Evolutionary conservation across 1,140 invertebrate genomes (phyloP).

Genomic region (Drosophila oshimai): DNA sequence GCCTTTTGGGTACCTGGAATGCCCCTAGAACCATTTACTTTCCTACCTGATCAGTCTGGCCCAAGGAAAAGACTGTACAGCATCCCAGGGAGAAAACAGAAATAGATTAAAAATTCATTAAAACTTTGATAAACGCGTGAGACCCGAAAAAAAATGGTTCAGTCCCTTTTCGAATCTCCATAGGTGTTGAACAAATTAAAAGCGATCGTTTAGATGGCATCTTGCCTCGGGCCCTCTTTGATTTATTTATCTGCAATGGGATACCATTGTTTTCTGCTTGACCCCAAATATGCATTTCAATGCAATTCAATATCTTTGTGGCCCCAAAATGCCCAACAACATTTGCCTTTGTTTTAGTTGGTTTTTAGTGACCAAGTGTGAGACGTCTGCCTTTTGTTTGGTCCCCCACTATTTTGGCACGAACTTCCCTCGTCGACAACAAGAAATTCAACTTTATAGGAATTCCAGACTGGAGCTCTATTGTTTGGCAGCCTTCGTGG

Average conservation of each 20-base stretch:
- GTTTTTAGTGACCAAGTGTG: conserved; percentile 6
- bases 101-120: conserved; percentile 79
- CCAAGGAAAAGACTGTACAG: conserved; percentile 45
- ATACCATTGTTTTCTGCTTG: background rate
- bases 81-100: conserved; percentile 8
- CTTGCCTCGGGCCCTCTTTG: conserved; percentile 2
- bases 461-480: conserved; percentile 56
- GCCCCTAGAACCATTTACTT: conserved; percentile 15
- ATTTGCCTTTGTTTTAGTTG: conserved; percentile 53
- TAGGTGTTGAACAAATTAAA: conserved; percentile 71
- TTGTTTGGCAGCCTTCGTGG: conserved; percentile 53
- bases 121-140: conserved; percentile 65
- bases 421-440: conserved; percentile 24
- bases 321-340: conserved; percentile 28
- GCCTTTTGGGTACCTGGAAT: conserved; percentile 31
- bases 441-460: conserved; percentile 58
- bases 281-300: conserved; percentile 1
- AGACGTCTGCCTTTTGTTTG: conserved; percentile 47
- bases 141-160: conserved; percentile 21
- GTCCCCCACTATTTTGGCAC: conserved; percentile 51
- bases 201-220: conserved; percentile 42
- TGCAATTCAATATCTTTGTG: conserved; percentile 48
- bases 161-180: conserved; percentile 26
- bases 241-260: conserved; percentile 29
- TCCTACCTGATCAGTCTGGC: conserved; percentile 46